Evolutionary conservation across 2,113 vertebrate species (phyloP).

Genomic region (human (Homo sapiens)): DNA sequence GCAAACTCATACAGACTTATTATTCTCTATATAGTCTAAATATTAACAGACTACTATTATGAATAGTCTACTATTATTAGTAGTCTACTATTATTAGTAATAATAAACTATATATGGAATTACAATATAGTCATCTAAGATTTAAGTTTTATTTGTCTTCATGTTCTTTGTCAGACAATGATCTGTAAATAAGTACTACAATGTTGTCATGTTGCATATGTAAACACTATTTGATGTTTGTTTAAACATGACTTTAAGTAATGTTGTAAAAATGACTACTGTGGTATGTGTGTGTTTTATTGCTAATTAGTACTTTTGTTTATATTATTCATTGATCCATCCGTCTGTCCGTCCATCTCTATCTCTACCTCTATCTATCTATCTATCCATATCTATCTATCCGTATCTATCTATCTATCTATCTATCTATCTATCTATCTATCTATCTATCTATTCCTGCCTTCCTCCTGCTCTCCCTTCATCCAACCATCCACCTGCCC

Average conservation of each 20-base stretch:
- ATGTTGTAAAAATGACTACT: not conserved
- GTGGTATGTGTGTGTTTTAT: too few species aligned
- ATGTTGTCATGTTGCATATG: not conserved
- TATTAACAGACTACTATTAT: too few species aligned
- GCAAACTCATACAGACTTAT: too few species aligned
- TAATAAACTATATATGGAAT: too few species aligned
- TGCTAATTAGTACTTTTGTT: not conserved
- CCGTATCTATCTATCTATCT: too few species aligned
- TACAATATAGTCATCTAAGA: too few species aligned
- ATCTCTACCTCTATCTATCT: too few species aligned
- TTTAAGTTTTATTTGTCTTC: not conserved
- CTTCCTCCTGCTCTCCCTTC: not conserved
- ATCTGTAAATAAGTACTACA: too few species aligned
- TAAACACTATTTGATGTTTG: not conserved
- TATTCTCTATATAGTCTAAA: too few species aligned
- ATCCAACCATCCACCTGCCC: not conserved
- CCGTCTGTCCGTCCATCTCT: not conserved
- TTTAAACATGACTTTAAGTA: not conserved
- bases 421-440: not conserved
- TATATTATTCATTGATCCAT: not conserved
- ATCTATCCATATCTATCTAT: too few species aligned
- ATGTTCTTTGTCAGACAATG: not conserved
- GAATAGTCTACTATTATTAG: too few species aligned
- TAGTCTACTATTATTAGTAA: too few species aligned
- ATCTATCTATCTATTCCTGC: not conserved